Percentiles rank a stretch among this genome's conserved stretches.
Evolutionary conservation across 1,140 invertebrate genomes (phyloP).

Genomic region (Eupristina koningsbergeri): DNA sequence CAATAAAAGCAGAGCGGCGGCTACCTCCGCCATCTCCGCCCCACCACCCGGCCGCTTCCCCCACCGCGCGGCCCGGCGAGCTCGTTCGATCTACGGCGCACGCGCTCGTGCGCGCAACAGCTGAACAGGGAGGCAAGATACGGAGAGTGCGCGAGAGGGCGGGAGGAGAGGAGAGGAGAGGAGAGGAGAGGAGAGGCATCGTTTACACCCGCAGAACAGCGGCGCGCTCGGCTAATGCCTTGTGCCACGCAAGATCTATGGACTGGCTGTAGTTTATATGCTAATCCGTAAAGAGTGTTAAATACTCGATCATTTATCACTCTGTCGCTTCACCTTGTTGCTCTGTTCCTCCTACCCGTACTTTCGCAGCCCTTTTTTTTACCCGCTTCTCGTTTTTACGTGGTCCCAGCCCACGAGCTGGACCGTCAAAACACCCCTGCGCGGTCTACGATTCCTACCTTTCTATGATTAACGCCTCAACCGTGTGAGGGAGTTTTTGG

Average conservation of each 20-base stretch:
- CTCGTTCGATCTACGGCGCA: slow-evolving; percentile 23
- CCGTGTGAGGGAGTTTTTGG: neutral
- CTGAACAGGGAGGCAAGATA: neutral
- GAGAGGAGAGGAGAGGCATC: slow-evolving; percentile 53
- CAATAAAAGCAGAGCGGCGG: neutral
- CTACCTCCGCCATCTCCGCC: neutral
- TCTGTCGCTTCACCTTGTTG: slow-evolving; percentile 54
- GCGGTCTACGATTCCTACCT: neutral
- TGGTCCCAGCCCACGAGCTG: neutral
- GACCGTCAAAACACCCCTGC: neutral
- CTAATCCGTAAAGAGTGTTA: slow-evolving; percentile 75
- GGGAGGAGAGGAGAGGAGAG: neutral
- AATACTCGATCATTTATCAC: slow-evolving; percentile 75
- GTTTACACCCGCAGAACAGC: slow-evolving; percentile 63
- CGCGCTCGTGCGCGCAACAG: neutral
- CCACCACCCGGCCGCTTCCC: neutral
- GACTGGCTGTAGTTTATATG: slow-evolving; percentile 75
- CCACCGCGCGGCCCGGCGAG: neutral
- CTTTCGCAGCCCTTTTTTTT: slow-evolving; percentile 19
- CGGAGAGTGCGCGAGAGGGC: neutral
- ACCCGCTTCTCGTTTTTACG: neutral
- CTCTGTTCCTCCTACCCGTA: slow-evolving; percentile 39
- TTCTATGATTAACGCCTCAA: neutral
- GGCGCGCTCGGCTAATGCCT: slow-evolving; percentile 70
- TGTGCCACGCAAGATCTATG: slow-evolving; percentile 72